Conservation (phyloP, 2,888 invertebrate species). For the Aphidius colemani region DNA sequence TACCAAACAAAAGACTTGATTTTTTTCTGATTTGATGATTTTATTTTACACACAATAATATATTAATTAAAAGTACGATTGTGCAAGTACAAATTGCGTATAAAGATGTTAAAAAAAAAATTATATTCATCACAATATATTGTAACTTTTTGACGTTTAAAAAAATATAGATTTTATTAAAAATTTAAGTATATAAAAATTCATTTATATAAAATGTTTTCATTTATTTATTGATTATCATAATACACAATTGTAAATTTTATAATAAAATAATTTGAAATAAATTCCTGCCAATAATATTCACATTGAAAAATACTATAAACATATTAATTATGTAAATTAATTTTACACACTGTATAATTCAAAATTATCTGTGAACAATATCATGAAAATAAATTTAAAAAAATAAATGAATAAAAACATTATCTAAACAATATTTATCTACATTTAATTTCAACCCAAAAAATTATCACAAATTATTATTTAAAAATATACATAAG, state of each 20-base stretch:
- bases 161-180: conserved; percentile 1
- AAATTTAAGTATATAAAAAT: conserved; percentile 26
- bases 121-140: neutral
- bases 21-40: neutral
- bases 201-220: conserved; percentile 3
- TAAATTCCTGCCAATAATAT: conserved; percentile 20
- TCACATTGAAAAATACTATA: too few relatives aligned
- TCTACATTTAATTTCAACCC: neutral
- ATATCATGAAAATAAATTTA: neutral
- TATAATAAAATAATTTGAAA: conserved; percentile 14
- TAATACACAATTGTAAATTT: conserved; percentile 25
- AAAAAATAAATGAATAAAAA: neutral
- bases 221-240: conserved; percentile 25
- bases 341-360: too few relatives aligned
- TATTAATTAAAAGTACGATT: too few relatives aligned
- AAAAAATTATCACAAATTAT: neutral
- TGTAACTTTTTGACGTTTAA: neutral
- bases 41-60: neutral
- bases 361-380: neutral
- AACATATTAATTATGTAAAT: too few relatives aligned
- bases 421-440: neutral
- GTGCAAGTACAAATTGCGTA: too few relatives aligned
- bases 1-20: neutral
- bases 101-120: neutral
- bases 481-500: neutral